Base-by-base conservation (phyloP, 2,888 invertebrate genomes). In the Sinopyrophorus schimmeli region DNA sequence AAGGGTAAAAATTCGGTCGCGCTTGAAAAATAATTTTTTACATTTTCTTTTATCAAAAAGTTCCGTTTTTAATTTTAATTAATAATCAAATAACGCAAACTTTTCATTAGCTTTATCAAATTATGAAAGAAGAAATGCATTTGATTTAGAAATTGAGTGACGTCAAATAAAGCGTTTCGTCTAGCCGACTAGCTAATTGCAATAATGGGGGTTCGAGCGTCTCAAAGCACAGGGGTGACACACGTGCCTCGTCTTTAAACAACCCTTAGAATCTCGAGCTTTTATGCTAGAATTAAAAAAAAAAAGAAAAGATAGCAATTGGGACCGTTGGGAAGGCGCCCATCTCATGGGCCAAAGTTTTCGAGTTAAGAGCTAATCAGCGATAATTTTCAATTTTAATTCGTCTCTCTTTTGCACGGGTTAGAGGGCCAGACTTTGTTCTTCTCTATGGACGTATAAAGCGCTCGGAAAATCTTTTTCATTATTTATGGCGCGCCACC, bases 401-500 rank as follows among this genome's bases (percentile, higher is more conserved):
- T 10, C 21, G 3, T 23, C 12, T 35, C 20, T 35, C 21, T 35
- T 35, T 35, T 23, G 21, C 35, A 9, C 35, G 4, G n/a, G 23
- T 23, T 23, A 5, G n/a, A 15, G 17, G 17, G 9, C 7, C 21
- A 6, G 5, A 15, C 17, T 31, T 5, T 17, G 26, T 20, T 15
- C 16, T 24, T 35, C 20, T 43, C 34, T 27, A 14, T 15, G 20
- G 35, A 34, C 21, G 21, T 41, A 43, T 27, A 43, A 43, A 43
- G 24, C 17, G 38, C 26, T 24, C 9, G 26, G 15, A 27, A 27
- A 42, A 42, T 35, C 34, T 31, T 43, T 47, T 49, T 49, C 34
- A 41, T 43, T 49, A 49, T 49, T 49, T 43, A 38, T 42, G 12
- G 38, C 49, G 38, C 49, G 31, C 39, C 43, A 43, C 43, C 43